Evolutionary conservation across 2,797 vertebrate genomes (phyloP).

Genomic region (Manis crassicaudata): DNA sequence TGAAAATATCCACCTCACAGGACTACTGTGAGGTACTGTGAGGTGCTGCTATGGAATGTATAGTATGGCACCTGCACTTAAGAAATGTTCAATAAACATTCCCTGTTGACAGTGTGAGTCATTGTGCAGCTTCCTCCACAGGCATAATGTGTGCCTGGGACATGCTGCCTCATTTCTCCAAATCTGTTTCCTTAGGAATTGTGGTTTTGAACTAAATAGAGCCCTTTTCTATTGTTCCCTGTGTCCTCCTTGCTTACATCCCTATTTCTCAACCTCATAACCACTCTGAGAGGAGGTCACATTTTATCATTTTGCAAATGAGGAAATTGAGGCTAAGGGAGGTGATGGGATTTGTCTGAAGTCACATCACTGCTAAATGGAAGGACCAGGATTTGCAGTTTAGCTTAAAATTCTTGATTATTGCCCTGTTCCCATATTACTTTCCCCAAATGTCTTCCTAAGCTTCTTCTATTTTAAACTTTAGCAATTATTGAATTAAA

Average conservation of each 20-base stretch:
- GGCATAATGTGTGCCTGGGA: background rate
- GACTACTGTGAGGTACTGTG: background rate
- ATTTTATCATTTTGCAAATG: slow-evolving; percentile 12
- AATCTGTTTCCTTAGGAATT: slow-evolving; percentile 42
- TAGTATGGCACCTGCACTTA: background rate
- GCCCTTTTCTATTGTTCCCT: background rate
- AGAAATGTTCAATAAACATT: background rate
- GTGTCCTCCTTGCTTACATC: background rate
- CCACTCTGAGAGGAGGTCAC: background rate
- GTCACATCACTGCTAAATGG: background rate
- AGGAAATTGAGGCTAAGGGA: background rate
- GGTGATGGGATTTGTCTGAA: background rate
- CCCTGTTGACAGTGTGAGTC: background rate
- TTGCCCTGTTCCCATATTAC: background rate
- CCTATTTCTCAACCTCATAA: background rate
- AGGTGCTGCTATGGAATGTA: background rate
- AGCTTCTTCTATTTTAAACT: background rate
- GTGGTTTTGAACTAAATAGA: background rate
- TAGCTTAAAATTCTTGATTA: background rate
- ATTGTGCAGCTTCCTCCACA: background rate
- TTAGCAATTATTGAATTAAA: background rate
- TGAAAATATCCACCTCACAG: background rate
- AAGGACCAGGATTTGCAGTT: background rate
- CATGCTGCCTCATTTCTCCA: background rate
- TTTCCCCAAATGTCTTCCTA: background rate